Evolutionary conservation across 1,140 invertebrate species (phyloP), one percentile per base, ranked within the genome.

Genomic region (Camponotus vicinus): DNA sequence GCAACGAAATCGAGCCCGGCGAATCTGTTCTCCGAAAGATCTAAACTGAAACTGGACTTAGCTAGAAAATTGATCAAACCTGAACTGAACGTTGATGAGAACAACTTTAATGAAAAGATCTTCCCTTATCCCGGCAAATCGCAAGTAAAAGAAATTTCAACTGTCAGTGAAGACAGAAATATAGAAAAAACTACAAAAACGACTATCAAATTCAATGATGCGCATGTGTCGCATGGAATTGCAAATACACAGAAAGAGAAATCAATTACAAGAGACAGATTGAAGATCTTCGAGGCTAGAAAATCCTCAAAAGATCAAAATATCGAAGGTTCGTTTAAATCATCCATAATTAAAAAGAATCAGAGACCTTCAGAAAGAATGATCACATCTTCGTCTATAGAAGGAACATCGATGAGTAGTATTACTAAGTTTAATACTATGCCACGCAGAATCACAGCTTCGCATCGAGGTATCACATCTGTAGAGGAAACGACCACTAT

Each of bases 1-100:
- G 94, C 88, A 49, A 94, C 95, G 86, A 93, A 92, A 92, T 70
- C 92, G 78, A 61, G 91, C 13, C 86, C 89, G 55, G 85, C 82
- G 34, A 69, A 90, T 5, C 85, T 93, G 15, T 94, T 94, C 79
- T 88, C 93, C 11, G 89, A 93, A 78, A 92, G 92, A 52, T 94
- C 94, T 49, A 92, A 89, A 89, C 89, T 92, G 88, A 95, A 95
- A 90, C 78, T 95, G 91, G 94, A 94, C 49, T 92, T 93, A 66
- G 93, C 94, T 32, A 92, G 90, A 52, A 94, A 93, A 89, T 83
- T 94, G 67, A 89, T 94, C 32, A 94, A 95, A 66, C 94, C 94
- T n/a, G 93, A 95, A 34, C 67, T 93, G 32, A 89, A 91, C 40
- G 86, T 92, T 52, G 92, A 94, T 49, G 92, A 93, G 73, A 92